Evolutionary conservation across 2,888 invertebrate species (phyloP).

Genomic region (Iselma pallidipennis): DNA sequence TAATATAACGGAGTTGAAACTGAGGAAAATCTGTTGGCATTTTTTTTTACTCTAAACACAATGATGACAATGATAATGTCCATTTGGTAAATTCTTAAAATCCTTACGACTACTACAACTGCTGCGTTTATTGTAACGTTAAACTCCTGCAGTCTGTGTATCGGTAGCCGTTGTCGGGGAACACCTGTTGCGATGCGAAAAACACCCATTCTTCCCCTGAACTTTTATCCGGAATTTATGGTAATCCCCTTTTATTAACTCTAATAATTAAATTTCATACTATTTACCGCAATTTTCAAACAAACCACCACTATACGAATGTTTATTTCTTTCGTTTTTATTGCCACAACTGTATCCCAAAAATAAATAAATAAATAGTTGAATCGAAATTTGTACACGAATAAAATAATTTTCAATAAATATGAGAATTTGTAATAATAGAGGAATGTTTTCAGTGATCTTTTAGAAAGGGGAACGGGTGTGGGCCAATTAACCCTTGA

Average conservation of each 20-base stretch:
- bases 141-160: neutral
- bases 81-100: neutral
- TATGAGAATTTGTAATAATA: neutral
- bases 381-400: no score
- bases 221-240: conserved; percentile 23
- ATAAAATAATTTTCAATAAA: neutral
- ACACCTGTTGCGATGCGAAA: conserved; percentile 27
- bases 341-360: no score
- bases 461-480: neutral
- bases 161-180: conserved; percentile 13
- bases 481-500: neutral
- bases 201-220: conserved; percentile 11
- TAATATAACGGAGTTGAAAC: neutral
- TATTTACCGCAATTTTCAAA: conserved; percentile 9
- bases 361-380: no score
- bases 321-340: neutral
- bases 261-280: conserved; percentile 20
- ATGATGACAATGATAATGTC: neutral
- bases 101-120: conserved; percentile 6
- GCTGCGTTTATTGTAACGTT: conserved; percentile 13
- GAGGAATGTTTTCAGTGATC: neutral
- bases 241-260: conserved; percentile 23
- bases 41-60: neutral
- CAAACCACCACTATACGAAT: neutral
- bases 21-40: no score